These are phyloP conservation scores for Drosophila aff. DNA, from an alignment of 1,140 invertebrate species.

Conservation along the genomic window DNA sequence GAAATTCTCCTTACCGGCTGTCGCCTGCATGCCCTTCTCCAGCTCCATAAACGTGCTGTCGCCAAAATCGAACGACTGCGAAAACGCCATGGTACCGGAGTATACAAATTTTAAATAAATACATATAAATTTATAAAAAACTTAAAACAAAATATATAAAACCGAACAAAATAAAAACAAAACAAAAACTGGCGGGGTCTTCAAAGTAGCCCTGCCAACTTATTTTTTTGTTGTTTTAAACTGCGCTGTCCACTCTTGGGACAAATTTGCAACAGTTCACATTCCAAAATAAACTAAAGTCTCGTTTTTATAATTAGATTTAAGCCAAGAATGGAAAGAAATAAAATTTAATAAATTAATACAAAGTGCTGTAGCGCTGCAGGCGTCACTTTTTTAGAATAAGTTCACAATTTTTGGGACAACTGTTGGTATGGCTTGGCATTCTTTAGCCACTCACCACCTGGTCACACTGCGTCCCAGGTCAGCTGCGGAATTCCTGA, in stretches of 20 bases:
- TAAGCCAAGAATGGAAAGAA: too few species aligned
- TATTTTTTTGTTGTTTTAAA: too few species aligned
- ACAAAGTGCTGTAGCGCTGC: too few species aligned
- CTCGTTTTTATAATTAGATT: too few species aligned
- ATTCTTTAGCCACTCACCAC: not conserved
- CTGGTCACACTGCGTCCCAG: constrained; percentile 12
- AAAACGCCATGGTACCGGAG: constrained; percentile 63
- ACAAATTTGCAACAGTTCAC: not conserved
- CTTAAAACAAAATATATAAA: constrained; percentile 9
- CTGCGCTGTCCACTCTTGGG: too few species aligned
- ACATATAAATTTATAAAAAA: not conserved
- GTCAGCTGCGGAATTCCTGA: constrained; percentile 41
- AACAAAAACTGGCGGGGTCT: constrained; percentile 15
- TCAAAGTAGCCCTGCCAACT: constrained; percentile 20
- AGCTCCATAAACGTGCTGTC: constrained; percentile 76
- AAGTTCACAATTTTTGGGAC: constrained; percentile 7
- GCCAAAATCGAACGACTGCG: constrained; percentile 76
- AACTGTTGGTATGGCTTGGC: not conserved
- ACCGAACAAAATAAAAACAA: constrained; percentile 12
- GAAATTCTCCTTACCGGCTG: constrained; percentile 20
- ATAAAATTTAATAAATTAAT: too few species aligned
- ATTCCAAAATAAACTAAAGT: not conserved
- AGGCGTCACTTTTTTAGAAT: not conserved
- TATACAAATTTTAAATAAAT: constrained; percentile 2
- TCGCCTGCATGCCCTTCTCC: constrained; percentile 51